A percentile compares a stretch with the other conserved stretches of the same genome.
Conservation (phyloP, 2,797 vertebrate genomes). For the Myotis daubentonii region DNA sequence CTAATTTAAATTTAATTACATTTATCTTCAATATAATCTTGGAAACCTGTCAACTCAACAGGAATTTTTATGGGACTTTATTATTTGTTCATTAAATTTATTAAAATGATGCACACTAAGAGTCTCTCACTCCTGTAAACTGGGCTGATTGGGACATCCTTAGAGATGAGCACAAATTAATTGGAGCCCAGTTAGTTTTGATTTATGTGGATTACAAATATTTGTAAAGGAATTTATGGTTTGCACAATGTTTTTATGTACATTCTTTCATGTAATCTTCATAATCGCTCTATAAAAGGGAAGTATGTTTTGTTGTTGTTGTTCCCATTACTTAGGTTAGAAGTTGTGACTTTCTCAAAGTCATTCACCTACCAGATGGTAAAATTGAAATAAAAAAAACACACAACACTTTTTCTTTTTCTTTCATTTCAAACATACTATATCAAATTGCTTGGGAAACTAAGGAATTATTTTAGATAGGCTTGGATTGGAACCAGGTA, state of each 20-base stretch:
- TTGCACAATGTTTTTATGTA: slow-evolving; percentile 20
- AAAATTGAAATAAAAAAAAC: background rate
- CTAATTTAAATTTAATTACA: slow-evolving; percentile 3
- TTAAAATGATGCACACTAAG: background rate
- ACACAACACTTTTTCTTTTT: background rate
- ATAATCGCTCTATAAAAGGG: background rate
- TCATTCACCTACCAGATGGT: background rate
- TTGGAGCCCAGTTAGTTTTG: background rate
- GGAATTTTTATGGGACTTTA: background rate
- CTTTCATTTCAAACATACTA: background rate
- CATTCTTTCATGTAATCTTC: background rate
- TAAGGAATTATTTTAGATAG: slow-evolving; percentile 15
- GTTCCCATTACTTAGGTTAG: background rate
- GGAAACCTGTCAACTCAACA: slow-evolving; percentile 15
- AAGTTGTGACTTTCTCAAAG: background rate
- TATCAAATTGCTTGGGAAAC: background rate
- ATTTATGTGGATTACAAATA: background rate
- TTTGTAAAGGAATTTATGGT: background rate
- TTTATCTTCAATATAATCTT: slow-evolving; percentile 14
- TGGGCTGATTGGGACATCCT: background rate
- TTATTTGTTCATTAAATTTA: background rate
- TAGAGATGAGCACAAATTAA: background rate
- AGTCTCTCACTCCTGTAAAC: background rate
- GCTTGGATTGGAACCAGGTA: background rate
- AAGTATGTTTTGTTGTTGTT: background rate